These are phyloP conservation scores for Tuberolachnus salignus DNA, from an alignment of 2,888 invertebrate genomes.

Conservation along the genomic window DNA sequence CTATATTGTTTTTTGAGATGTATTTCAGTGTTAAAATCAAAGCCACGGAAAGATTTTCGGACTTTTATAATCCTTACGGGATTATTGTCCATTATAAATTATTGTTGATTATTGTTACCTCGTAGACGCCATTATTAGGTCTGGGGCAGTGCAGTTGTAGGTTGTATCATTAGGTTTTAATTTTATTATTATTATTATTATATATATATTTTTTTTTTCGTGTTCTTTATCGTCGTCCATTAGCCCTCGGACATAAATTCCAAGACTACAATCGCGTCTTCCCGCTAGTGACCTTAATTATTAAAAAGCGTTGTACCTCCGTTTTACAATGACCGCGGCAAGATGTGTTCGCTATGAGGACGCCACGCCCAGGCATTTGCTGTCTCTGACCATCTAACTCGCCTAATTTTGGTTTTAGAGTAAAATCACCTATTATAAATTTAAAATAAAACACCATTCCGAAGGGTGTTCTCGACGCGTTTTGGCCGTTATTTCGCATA, in stretches of 20 bases:
- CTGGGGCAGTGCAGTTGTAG: not conserved
- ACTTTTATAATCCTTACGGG: constrained; percentile 15
- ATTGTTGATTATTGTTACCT: too few relatives aligned
- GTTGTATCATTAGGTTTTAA: not conserved
- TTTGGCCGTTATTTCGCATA: too few relatives aligned
- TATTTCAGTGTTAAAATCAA: too few relatives aligned
- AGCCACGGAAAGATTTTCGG: not conserved
- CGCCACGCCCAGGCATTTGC: not conserved
- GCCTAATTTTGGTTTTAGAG: too few relatives aligned
- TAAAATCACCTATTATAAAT: too few relatives aligned
- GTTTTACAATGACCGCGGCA: not conserved
- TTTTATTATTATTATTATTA: too few relatives aligned
- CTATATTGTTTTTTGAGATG: too few relatives aligned
- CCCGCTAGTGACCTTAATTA: constrained; percentile 7
- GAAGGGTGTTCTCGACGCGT: too few relatives aligned
- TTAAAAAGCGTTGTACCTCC: not conserved
- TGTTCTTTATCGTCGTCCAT: not conserved
- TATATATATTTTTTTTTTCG: too few relatives aligned
- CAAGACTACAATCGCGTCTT: constrained; percentile 3
- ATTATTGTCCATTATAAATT: not conserved
- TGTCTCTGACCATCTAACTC: too few relatives aligned
- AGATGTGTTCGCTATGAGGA: constrained; percentile 24
- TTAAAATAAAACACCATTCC: too few relatives aligned
- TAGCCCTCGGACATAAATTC: constrained; percentile 7
- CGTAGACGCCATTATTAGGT: constrained; percentile 24